Evolutionary conservation across 2,113 vertebrate genomes (phyloP), one percentile per base, ranked within the genome.

Genomic region (Athene noctua): DNA sequence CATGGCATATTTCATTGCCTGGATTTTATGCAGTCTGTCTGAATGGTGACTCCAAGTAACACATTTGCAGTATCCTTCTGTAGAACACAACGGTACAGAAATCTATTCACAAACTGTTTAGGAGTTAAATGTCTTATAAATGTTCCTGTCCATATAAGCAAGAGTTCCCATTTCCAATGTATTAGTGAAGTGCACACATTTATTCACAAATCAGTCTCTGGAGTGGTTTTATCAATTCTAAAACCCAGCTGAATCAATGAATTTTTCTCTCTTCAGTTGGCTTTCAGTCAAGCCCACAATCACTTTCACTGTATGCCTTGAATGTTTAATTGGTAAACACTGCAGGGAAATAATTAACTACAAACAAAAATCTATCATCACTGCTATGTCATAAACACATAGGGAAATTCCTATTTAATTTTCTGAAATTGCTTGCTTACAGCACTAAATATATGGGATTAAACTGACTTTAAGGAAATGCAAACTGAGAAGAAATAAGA

Each of bases 381-480:
- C 57, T 91, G 70, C 78, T 38, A 46, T 94, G 51, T 89, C 51
- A 66, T 94, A 95, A 96, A 95, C 94, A 92, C 78, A 57, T 7
- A 66, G 94, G 92, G 95, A 95, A 97, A 97, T 96, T 96, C 96
- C 94, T 95, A 6, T 89, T 96, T 97, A 92, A 97, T 97, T 94
- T 94, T 94, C 80, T 92, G 78, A 97, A 97, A 96, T 85, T 81
- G 49, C 86, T 92, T 91, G 84, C 95, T 97, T 94, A 62, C 70
- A 90, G 91, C 91, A 82, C 36, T 94, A 75, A 86, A 70, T 84
- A 81, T 46, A 30, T 93, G 72, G 73, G 58, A 92, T 97, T 95
- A 82, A 97, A 58, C 78, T 90, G 66, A 67, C 92, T 95, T 89
- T 65, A 79, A 67, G 68, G 68, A 92, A 84, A 85, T 54, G 49